Base-by-base conservation (phyloP, 1,140 invertebrate genomes). In the Venturia canescens region DNA sequence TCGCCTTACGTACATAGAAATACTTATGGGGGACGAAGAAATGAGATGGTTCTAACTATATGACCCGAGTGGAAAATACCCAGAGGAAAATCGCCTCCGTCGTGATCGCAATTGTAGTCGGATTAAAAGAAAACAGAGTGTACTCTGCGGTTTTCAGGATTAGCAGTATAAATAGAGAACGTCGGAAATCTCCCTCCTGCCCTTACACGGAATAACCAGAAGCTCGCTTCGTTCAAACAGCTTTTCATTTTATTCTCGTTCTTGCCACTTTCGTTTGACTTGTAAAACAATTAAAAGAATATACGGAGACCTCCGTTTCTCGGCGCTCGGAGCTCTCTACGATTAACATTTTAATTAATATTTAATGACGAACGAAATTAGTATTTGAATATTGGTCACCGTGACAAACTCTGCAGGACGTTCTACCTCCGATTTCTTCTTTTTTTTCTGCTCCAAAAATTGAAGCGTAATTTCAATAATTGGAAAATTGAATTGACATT, bases 231-330 rank as follows among this genome's bases (percentile, higher is more conserved):
- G 21, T 74, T 74, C 71, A 74, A 74, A 74, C 71, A 74, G 21
- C 71, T 26, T 21, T 21, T 38, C 71, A 44, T 21, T 26, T 66
- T 57, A 57, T 66, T 78, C 44, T 44, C 18, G 11, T 78, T 60
- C 60, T 16, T 50, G 57, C 27, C 29, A 26, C 76, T 78, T 78
- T 50, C 57, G 57, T 74, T 74, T 78, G 76, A 78, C 76, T 78
- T 74, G 71, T 74, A 74, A 74, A 74, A 74, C 71, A 57, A 74
- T 74, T 74, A 18, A 57, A 57, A 57, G 53, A n/a, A 57, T 57
- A 57, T 57, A 57, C 16, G 21, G 18, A 23, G 48, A 57, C 26
- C 48, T 15, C 26, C 9, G 57, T 74, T 57, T 48, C 34, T 23
- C n/a, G 18, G 38, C 38, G 15, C 21, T 48, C 23, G 18, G 7